Evolutionary conservation across 2,888 invertebrate species (phyloP), one percentile per base, ranked within the genome.

Genomic region (Napeogenes inachia): DNA sequence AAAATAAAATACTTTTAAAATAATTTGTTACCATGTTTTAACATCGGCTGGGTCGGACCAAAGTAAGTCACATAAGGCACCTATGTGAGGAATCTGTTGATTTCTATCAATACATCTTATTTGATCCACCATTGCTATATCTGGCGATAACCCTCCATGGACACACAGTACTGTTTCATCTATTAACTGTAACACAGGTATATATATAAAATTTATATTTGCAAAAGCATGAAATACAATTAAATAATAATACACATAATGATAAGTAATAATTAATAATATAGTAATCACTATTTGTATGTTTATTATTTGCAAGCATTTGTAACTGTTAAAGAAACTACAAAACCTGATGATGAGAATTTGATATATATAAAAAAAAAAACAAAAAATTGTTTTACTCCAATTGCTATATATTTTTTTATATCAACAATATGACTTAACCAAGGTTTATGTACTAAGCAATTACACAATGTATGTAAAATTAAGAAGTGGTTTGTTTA

Each of bases 1-100:
- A 21, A 21, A 21, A 21, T 21, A 21, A 6, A 10, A 42, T 30
- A 12, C n/a, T 30, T n/a, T 13, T 21, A 50, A 45, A 45, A 53
- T 46, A 45, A 4, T 45, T 57, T 73, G 84, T 77, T 82, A 93
- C 98, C 99, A 99, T 73, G 94, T 94, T 67, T 98, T 96, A 61
- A 98, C 95, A 78, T 99, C 98, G 78, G 99, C 99, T 45, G 99
- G 99, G 89, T 99, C 99, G 4, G 99, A 99, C 99, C 99, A 99
- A 59, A 99, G 95, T 71, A 99, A 92, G 93, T 99, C 99, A 93
- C 99, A 99, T 84, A 99, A 98, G 57, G 98, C 97, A 67, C 99
- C 99, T 93, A 98, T 98, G 81, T 99, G 98, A 54, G 99, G 99
- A 79, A 99, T 98, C 92, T 99, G 99, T 85, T 97, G 97, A 86